Percentiles rank a stretch among this genome's conserved stretches.
Evolutionary conservation across 2,888 invertebrate genomes (phyloP).

Genomic region (Noctuana brunneofusca): DNA sequence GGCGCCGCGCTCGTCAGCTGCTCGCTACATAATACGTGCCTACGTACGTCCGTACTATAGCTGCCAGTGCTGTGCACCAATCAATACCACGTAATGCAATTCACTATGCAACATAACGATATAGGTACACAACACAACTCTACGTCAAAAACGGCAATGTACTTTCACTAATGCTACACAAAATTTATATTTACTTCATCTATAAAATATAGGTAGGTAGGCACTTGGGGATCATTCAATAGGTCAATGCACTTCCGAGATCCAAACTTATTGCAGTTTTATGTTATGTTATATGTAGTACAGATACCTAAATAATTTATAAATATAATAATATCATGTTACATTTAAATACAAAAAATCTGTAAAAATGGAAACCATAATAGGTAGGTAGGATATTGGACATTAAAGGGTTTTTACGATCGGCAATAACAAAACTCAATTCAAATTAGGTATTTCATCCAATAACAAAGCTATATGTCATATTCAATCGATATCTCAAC

Average conservation of each 20-base stretch:
- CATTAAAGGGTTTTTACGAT: neutral
- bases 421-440: neutral
- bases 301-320: neutral
- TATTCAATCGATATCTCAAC: slow-evolving; percentile 11
- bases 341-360: no score
- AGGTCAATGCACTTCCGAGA: slow-evolving; percentile 82
- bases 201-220: slow-evolving; percentile 41
- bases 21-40: slow-evolving; percentile 53
- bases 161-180: slow-evolving; percentile 30
- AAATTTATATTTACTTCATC: slow-evolving; percentile 35
- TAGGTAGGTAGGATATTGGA: neutral
- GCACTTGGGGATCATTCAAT: slow-evolving; percentile 67
- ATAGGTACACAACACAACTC: slow-evolving; percentile 10
- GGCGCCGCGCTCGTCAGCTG: slow-evolving; percentile 66
- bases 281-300: slow-evolving; percentile 47
- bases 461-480: slow-evolving; percentile 12
- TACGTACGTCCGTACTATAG: slow-evolving; percentile 24
- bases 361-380: no score
- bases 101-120: slow-evolving; percentile 23
- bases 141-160: slow-evolving; percentile 23
- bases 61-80: slow-evolving; percentile 23
- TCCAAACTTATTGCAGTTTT: slow-evolving; percentile 71
- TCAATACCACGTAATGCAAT: slow-evolving; percentile 29
- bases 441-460: slow-evolving; percentile 4
- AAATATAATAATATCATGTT: no score